Evolutionary conservation across 2,888 invertebrate species (phyloP).

Genomic region (Euzetes globulus): DNA sequence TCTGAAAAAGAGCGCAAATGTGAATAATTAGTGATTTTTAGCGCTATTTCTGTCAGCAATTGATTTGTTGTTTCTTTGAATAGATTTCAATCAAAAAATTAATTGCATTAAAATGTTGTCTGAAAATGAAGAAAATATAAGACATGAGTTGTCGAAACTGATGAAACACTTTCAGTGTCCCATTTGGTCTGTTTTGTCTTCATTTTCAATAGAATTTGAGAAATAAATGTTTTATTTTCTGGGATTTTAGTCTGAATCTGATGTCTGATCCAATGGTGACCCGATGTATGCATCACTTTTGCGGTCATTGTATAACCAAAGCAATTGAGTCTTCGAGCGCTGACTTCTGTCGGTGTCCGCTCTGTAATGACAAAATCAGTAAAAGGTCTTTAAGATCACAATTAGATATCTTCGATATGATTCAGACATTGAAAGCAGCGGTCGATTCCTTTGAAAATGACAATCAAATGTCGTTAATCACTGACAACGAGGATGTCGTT

Average conservation of each 20-base stretch:
- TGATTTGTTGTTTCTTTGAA: background rate
- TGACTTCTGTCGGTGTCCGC: constrained; percentile 18
- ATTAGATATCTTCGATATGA: background rate
- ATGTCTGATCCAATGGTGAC: constrained; percentile 21
- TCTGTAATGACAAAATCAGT: constrained; percentile 11
- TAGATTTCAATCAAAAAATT: background rate
- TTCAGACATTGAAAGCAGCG: background rate
- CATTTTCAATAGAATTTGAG: background rate
- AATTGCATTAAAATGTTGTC: background rate
- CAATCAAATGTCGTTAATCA: background rate
- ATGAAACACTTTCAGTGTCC: constrained; percentile 2
- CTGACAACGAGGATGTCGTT: background rate
- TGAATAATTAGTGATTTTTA: no score
- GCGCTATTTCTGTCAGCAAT: background rate
- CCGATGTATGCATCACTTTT: constrained; percentile 8
- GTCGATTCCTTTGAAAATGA: constrained; percentile 16
- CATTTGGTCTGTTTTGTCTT: background rate
- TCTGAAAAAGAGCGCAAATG: no score
- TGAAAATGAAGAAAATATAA: background rate
- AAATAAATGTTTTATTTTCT: background rate
- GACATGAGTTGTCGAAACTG: background rate
- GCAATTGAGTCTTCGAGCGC: background rate
- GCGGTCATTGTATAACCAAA: background rate
- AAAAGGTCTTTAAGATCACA: constrained; percentile 1
- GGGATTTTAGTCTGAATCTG: background rate